Percentiles rank a stretch among this genome's conserved stretches.
Conservation (phyloP, 2,888 invertebrate species). For the Sminthurinus aureus region DNA sequence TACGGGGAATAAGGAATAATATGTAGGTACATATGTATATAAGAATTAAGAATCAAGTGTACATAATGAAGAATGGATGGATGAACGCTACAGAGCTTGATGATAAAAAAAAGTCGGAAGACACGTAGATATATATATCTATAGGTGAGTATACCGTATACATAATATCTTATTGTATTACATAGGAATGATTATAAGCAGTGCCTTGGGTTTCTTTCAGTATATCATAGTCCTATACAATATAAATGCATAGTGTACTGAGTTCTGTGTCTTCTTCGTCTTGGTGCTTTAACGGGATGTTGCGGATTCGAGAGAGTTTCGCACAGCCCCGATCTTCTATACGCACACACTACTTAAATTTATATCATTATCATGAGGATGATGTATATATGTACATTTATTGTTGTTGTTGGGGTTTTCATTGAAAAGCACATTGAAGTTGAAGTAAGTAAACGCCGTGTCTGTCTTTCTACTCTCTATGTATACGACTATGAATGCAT, state of each 20-base stretch:
- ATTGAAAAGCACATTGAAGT: not conserved
- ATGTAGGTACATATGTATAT: not conserved
- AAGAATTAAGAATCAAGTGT: not conserved
- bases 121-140: not conserved
- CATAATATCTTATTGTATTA: not conserved
- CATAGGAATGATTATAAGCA: not conserved
- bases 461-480: not conserved
- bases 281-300: slow-evolving; percentile 27
- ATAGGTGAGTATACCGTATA: not conserved
- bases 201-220: not conserved
- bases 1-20: not conserved
- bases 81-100: not conserved
- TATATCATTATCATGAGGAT: not conserved
- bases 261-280: not conserved
- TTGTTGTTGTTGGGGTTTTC: not conserved
- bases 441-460: not conserved
- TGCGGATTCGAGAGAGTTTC: slow-evolving; percentile 12
- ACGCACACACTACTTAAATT: slow-evolving; percentile 4
- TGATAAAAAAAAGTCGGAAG: slow-evolving; percentile 8
- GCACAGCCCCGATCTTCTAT: slow-evolving; percentile 27
- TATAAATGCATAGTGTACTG: not conserved
- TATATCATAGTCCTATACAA: not conserved
- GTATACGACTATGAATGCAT: not conserved
- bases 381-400: not conserved
- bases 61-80: not conserved